Conservation (phyloP, 1,140 invertebrate genomes). For the Drosophila sechellia region DNA sequence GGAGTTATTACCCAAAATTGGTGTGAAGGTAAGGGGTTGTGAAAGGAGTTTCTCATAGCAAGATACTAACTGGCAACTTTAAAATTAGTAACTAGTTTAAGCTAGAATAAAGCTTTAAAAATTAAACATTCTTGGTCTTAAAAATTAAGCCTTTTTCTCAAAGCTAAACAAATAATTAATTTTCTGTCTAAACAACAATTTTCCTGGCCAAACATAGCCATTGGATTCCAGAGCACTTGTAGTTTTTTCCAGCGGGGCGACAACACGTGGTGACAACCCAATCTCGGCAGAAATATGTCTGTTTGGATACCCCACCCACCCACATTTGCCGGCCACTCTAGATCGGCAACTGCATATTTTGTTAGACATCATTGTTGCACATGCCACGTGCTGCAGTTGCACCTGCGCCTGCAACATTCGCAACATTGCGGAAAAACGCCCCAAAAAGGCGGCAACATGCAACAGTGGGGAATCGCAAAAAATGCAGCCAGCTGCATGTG, state of each 20-base stretch:
- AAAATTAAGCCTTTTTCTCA: too few relatives aligned
- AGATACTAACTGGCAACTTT: neutral
- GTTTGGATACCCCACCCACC: slow-evolving; percentile 11
- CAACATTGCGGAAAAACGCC: slow-evolving; percentile 23
- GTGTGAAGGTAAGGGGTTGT: neutral
- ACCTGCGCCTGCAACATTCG: slow-evolving; percentile 41
- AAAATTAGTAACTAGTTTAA: neutral
- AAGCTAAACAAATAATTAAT: too few relatives aligned
- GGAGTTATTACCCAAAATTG: neutral
- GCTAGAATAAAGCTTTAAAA: too few relatives aligned
- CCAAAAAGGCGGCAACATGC: slow-evolving; percentile 55
- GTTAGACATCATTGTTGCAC: slow-evolving; percentile 59
- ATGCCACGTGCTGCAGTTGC: slow-evolving; percentile 47
- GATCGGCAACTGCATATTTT: slow-evolving; percentile 53
- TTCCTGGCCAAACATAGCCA: neutral
- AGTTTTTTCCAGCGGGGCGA: neutral
- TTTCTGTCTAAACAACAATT: too few relatives aligned
- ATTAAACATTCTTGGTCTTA: too few relatives aligned
- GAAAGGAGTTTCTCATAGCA: neutral
- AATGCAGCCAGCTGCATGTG: slow-evolving; percentile 65
- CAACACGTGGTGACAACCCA: slow-evolving; percentile 31
- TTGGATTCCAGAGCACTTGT: neutral
- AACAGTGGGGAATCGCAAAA: slow-evolving; percentile 50
- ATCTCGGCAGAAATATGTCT: slow-evolving; percentile 24
- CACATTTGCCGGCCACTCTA: neutral